These are phyloP conservation scores for Sinella curviseta DNA, from an alignment of 1,140 invertebrate species.

Conservation along the genomic window DNA sequence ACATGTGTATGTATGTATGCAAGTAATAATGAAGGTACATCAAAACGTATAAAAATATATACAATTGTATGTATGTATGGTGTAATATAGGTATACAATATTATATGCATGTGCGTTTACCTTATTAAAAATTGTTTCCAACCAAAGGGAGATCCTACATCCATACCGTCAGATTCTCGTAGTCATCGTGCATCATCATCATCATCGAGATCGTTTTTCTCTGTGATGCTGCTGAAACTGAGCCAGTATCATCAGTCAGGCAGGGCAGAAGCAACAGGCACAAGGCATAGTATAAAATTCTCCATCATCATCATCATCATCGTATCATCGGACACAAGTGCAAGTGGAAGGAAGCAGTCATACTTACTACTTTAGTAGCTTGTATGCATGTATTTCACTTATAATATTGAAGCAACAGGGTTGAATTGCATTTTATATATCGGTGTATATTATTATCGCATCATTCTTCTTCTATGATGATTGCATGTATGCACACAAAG, in stretches of 20 bases:
- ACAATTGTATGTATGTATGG: too few species aligned
- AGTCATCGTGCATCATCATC: slow-evolving; percentile 7
- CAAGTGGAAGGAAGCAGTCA: not conserved
- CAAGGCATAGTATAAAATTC: not conserved
- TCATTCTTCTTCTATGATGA: not conserved
- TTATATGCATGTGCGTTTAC: too few species aligned
- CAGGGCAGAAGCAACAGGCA: slow-evolving; percentile 8
- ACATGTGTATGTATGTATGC: too few species aligned
- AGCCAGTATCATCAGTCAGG: slow-evolving; percentile 20
- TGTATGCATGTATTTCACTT: not conserved
- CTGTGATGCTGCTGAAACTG: not conserved
- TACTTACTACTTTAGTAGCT: not conserved
- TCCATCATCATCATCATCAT: too few species aligned
- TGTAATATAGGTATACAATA: too few species aligned
- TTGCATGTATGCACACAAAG: slow-evolving; percentile 6
- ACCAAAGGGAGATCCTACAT: not conserved
- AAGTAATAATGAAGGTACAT: too few species aligned
- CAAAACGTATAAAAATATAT: too few species aligned
- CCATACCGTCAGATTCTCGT: not conserved
- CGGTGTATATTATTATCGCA: too few species aligned
- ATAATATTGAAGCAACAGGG: not conserved
- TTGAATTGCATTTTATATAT: slow-evolving; percentile 18
- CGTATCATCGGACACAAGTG: slow-evolving; percentile 7
- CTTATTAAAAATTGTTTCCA: too few species aligned
- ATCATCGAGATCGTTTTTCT: not conserved